Percentiles rank a stretch among this genome's conserved stretches.
Evolutionary conservation across 2,113 vertebrate species (phyloP).

Genomic region (Perccottus glenii): DNA sequence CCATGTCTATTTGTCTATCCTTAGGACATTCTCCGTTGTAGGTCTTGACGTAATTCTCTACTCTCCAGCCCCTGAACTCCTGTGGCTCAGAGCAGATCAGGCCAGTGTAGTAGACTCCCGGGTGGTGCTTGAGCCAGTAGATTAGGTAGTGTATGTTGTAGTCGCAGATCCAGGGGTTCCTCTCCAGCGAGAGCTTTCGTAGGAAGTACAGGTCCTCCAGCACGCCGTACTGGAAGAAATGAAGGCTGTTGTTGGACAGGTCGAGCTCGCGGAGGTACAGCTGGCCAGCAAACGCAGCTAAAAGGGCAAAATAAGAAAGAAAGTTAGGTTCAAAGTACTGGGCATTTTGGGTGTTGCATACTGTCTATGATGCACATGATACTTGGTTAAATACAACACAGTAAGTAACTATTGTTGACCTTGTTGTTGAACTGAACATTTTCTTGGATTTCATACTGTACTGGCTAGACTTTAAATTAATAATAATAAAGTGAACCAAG

Average conservation of each 20-base stretch:
- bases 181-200: constrained; percentile 84
- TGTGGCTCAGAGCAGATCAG: constrained; percentile 87
- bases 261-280: constrained; percentile 91
- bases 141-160: constrained; percentile 98
- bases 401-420: too few relatives aligned
- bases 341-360: too few relatives aligned
- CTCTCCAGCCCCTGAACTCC: constrained; percentile 92
- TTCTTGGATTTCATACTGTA: too few relatives aligned
- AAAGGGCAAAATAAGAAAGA: constrained; percentile 28
- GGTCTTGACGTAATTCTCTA: constrained; percentile 92
- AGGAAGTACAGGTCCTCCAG: constrained; percentile 96
- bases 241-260: constrained; percentile 92
- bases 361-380: not conserved
- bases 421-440: too few relatives aligned
- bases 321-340: not conserved
- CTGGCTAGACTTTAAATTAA: too few relatives aligned
- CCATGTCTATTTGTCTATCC: constrained; percentile 79
- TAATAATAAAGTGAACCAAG: too few relatives aligned
- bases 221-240: constrained; percentile 91
- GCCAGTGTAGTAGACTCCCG: constrained; percentile 85
- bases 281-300: constrained; percentile 92
- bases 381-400: too few relatives aligned
- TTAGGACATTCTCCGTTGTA: constrained; percentile 96
- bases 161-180: constrained; percentile 96
- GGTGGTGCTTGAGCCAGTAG: constrained; percentile 97